These are phyloP conservation scores for Yponomeuta sedellus DNA, from an alignment of 2,888 invertebrate species.

Conservation along the genomic window DNA sequence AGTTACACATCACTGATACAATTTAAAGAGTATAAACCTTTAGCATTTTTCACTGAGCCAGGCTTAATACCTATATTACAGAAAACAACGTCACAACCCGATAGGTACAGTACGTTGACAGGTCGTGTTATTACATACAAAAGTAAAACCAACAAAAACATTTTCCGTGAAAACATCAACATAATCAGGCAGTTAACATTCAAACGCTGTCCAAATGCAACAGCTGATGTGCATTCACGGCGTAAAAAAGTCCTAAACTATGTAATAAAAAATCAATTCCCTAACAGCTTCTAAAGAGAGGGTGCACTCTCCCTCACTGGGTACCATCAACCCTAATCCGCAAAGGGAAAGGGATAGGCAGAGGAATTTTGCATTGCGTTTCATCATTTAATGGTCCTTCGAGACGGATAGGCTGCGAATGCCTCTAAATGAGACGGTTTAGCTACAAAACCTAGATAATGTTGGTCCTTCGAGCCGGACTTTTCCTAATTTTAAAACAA, in stretches of 20 bases:
- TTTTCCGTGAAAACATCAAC: not conserved
- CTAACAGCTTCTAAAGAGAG: conserved; percentile 2
- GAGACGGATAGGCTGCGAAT: not conserved
- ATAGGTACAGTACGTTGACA: too few species aligned
- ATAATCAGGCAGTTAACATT: not conserved
- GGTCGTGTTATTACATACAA: too few species aligned
- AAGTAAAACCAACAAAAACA: not conserved
- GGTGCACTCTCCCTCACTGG: conserved; percentile 2
- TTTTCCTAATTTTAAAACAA: not conserved
- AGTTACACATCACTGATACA: too few species aligned
- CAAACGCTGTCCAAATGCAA: not conserved
- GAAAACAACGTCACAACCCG: conserved; percentile 9
- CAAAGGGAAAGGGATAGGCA: not conserved
- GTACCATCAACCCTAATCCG: not conserved
- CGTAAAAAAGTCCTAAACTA: not conserved
- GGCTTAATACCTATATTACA: too few species aligned
- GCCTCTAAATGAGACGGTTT: too few species aligned
- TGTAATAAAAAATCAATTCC: conserved; percentile 16
- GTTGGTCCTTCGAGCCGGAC: not conserved
- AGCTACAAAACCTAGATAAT: not conserved
- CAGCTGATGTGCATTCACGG: conserved; percentile 5
- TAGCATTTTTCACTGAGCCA: too few species aligned
- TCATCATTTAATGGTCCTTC: not conserved
- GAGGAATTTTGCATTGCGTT: not conserved
- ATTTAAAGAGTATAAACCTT: too few species aligned